A percentile compares a stretch with the other conserved stretches of the same genome.
These are phyloP conservation scores for Paguma larvata DNA, from an alignment of 2,797 vertebrate species.

Conservation along the genomic window DNA sequence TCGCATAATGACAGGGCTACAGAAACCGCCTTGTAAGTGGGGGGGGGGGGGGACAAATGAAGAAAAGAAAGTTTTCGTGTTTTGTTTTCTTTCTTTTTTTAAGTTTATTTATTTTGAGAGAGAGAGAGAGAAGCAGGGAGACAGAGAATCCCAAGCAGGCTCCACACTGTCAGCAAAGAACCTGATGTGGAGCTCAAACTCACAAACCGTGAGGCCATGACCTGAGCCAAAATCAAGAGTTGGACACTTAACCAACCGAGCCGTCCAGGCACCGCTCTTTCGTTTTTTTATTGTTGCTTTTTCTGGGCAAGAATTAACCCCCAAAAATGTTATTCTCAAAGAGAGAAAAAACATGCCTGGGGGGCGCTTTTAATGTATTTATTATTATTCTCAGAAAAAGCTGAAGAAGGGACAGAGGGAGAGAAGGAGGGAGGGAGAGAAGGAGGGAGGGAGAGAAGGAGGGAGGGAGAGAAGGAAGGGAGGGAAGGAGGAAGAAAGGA, in stretches of 20 bases:
- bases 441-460: rapidly evolving
- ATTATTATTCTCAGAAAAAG: not conserved
- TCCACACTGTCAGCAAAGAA: too few relatives aligned
- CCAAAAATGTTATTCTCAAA: constrained; percentile 82
- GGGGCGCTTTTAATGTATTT: constrained; percentile 37
- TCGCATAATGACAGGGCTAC: constrained; percentile 88
- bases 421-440: too few relatives aligned
- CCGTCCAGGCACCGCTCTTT: too few relatives aligned
- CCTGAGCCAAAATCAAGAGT: too few relatives aligned
- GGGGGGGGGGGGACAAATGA: constrained; percentile 69
- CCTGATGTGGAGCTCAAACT: too few relatives aligned
- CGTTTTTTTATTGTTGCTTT: not conserved
- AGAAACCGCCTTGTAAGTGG: constrained; percentile 84
- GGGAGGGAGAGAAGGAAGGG: too few relatives aligned
- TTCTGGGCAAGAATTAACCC: constrained; percentile 79
- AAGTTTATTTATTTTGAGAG: too few relatives aligned
- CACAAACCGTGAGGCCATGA: too few relatives aligned
- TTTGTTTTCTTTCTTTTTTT: not conserved
- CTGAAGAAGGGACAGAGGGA: not conserved
- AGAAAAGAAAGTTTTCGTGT: constrained; percentile 83
- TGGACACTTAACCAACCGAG: too few relatives aligned
- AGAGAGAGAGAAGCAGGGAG: too few relatives aligned
- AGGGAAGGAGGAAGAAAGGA: too few relatives aligned
- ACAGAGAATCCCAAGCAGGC: too few relatives aligned
- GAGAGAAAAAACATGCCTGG: not conserved